Evolutionary conservation across 2,113 vertebrate species (phyloP).

Genomic region (Vicugna pacos): DNA sequence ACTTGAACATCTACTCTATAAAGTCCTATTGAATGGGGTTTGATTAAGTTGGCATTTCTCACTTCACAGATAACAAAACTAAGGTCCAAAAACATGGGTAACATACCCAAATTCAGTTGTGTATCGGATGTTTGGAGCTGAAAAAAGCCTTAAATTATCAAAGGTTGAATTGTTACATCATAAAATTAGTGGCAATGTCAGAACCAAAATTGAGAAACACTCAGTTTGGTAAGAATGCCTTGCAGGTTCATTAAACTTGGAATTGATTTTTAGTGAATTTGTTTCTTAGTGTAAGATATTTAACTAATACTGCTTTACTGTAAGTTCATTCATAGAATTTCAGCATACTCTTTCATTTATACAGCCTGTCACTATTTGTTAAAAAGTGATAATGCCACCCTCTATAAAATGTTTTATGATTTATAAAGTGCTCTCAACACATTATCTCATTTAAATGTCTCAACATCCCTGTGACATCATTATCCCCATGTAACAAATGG

Average conservation of each 20-base stretch:
- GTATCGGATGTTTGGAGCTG: conserved; percentile 4
- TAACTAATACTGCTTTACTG: background rate
- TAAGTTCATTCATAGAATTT: conserved; percentile 44
- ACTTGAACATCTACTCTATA: conserved; percentile 15
- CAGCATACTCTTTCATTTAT: conserved; percentile 5
- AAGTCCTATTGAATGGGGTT: background rate
- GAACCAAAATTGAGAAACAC: conserved; percentile 46
- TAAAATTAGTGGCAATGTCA: conserved; percentile 17
- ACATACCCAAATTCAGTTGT: background rate
- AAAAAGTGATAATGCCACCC: background rate
- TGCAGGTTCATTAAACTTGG: background rate
- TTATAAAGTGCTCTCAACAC: conserved; percentile 18
- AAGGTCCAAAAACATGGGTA: background rate
- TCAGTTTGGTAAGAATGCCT: background rate
- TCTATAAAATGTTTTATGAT: conserved; percentile 39
- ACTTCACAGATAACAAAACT: conserved; percentile 53
- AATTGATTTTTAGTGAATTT: conserved; percentile 24
- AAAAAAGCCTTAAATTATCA: background rate
- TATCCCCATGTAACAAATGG: conserved; percentile 5
- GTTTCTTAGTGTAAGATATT: background rate
- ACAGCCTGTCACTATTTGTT: background rate
- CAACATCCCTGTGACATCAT: conserved; percentile 32
- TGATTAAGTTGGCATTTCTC: conserved; percentile 4
- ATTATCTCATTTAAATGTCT: conserved; percentile 28
- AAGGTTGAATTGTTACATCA: conserved; percentile 33